Percentiles rank a stretch among this genome's conserved stretches.
Conservation (phyloP, 2,113 vertebrate genomes). For the Asarcornis scutulata region DNA sequence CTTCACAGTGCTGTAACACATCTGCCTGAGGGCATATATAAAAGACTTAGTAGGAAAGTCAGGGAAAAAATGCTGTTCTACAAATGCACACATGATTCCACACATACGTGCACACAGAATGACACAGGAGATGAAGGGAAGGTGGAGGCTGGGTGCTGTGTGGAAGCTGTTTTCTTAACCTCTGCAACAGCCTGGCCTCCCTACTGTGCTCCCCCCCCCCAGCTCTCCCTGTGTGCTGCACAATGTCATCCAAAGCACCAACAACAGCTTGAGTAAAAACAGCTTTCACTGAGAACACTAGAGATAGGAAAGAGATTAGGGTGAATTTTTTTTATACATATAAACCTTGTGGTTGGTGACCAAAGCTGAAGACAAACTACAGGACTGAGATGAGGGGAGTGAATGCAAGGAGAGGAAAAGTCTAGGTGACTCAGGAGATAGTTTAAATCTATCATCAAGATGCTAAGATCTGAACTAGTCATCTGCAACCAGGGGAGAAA, state of each 20-base stretch:
- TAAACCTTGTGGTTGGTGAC: conserved; percentile 28
- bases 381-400: not conserved
- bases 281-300: conserved; percentile 38
- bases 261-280: conserved; percentile 68
- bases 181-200: not conserved
- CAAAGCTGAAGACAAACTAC: conserved; percentile 48
- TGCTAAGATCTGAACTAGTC: conserved; percentile 56
- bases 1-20: not conserved
- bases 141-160: conserved; percentile 32
- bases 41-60: not conserved
- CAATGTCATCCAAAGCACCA: conserved; percentile 64
- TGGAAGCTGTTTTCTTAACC: conserved; percentile 74
- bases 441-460: conserved; percentile 59
- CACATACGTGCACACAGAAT: not conserved
- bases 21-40: not conserved
- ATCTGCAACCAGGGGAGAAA: conserved; percentile 54
- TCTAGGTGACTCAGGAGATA: not conserved
- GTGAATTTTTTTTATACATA: conserved; percentile 1
- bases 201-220: not conserved
- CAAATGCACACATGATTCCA: not conserved
- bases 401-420: not conserved
- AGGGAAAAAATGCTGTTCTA: not conserved
- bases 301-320: conserved; percentile 56
- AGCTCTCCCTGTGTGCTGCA: conserved; percentile 33
- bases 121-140: not conserved